Evolutionary conservation across 2,113 vertebrate species (phyloP).

Genomic region (Paracanthobrama guichenoti): DNA sequence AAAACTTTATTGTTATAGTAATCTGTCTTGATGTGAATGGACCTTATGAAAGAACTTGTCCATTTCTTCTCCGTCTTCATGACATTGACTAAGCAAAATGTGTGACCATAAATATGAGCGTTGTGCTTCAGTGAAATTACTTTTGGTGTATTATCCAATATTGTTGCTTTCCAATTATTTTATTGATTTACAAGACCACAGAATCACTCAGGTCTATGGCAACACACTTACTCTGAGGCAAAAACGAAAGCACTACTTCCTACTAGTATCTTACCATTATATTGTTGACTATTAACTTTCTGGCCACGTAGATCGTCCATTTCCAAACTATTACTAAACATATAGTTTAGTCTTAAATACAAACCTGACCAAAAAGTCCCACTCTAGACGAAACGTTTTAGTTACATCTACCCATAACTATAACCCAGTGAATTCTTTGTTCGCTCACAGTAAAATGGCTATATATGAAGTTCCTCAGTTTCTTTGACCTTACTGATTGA

Average conservation of each 20-base stretch:
- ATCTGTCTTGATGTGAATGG: neutral
- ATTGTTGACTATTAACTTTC: neutral
- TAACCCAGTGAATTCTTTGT: neutral
- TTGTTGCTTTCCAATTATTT: neutral
- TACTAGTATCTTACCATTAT: conserved; percentile 14
- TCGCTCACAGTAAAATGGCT: neutral
- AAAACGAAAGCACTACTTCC: neutral
- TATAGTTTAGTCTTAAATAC: conserved; percentile 5
- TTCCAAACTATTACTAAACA: conserved; percentile 6
- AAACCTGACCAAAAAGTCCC: neutral
- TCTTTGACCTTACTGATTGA: neutral
- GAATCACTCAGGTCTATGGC: conserved; percentile 23
- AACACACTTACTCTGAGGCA: conserved; percentile 14
- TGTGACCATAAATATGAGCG: neutral
- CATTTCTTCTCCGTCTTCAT: neutral
- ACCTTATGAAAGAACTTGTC: neutral
- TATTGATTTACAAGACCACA: neutral
- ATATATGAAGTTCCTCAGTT: neutral
- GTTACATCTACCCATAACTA: neutral
- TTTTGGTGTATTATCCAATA: neutral
- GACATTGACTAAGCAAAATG: neutral
- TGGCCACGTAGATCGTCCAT: neutral
- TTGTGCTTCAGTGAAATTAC: neutral
- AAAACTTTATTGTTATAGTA: neutral
- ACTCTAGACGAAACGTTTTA: neutral